A percentile compares a stretch with the other conserved stretches of the same genome.
Conservation (phyloP, 2,888 invertebrate species). For the Psylliodes chrysocephalus region DNA sequence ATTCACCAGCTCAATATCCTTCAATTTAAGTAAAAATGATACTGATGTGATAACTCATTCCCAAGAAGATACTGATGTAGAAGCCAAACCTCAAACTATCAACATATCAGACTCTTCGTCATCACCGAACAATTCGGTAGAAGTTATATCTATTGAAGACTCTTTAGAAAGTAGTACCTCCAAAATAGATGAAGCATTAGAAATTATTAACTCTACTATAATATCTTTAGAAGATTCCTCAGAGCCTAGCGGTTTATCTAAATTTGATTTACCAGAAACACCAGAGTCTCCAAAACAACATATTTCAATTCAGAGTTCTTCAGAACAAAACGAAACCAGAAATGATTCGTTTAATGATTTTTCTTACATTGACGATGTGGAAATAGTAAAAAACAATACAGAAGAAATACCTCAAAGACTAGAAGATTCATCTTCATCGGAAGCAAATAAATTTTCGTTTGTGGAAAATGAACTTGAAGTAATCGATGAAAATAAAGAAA, state of each 20-base stretch:
- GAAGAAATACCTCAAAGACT: too few relatives aligned
- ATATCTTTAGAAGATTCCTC: neutral
- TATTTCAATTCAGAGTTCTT: neutral
- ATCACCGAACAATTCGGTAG: constrained; percentile 3
- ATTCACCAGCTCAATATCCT: neutral
- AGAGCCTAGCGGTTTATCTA: neutral
- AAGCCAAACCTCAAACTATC: neutral
- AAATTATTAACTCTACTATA: neutral
- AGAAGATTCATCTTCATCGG: neutral
- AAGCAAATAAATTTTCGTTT: neutral
- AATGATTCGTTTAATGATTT: too few relatives aligned
- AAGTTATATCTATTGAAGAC: neutral
- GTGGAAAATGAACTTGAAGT: neutral
- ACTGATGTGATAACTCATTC: too few relatives aligned
- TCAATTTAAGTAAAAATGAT: constrained; percentile 17
- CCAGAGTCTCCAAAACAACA: neutral
- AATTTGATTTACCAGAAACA: neutral
- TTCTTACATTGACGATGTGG: too few relatives aligned
- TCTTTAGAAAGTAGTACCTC: neutral
- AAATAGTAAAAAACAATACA: neutral
- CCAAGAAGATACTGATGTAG: neutral
- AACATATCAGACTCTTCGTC: neutral
- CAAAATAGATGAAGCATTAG: constrained; percentile 7
- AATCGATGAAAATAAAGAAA: neutral
- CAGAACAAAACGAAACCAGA: too few relatives aligned